Evolutionary conservation across 2,888 invertebrate genomes (phyloP).

Genomic region (Drosophila affinis): DNA sequence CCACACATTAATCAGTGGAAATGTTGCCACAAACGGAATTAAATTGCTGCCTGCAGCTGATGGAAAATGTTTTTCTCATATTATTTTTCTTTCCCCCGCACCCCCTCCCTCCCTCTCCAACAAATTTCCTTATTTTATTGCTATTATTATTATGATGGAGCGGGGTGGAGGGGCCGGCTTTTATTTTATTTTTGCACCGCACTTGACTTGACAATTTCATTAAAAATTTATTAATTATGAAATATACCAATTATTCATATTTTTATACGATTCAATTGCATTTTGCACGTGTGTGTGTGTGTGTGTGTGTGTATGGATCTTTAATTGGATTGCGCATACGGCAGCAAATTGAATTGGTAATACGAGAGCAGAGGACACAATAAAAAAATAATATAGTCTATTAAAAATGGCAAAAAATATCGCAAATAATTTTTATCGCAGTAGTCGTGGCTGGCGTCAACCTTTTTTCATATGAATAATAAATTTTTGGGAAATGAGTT

Average conservation of each 20-base stretch:
- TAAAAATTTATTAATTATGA: constrained; percentile 38
- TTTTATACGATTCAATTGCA: constrained; percentile 16
- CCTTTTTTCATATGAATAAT: background rate
- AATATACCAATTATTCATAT: constrained; percentile 23
- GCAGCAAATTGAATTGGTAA: constrained; percentile 18
- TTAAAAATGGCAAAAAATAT: background rate
- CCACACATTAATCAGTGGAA: constrained; percentile 44
- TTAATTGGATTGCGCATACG: constrained; percentile 15
- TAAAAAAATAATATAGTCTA: background rate
- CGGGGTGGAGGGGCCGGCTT: background rate
- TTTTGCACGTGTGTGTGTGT: background rate
- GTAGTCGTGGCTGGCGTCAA: background rate
- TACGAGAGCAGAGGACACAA: background rate
- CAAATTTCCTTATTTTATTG: constrained; percentile 27
- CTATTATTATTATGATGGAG: background rate
- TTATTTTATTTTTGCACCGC: background rate
- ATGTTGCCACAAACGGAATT: constrained; percentile 46
- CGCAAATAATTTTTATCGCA: background rate
- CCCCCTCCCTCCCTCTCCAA: background rate
- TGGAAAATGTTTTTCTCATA: constrained; percentile 12
- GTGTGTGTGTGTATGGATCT: constrained; percentile 1
- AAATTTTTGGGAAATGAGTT: background rate
- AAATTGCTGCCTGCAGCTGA: constrained; percentile 43
- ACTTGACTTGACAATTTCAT: constrained; percentile 42
- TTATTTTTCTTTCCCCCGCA: background rate